Base-by-base conservation (phyloP, 2,113 vertebrate genomes). In the Callipepla californica region DNA sequence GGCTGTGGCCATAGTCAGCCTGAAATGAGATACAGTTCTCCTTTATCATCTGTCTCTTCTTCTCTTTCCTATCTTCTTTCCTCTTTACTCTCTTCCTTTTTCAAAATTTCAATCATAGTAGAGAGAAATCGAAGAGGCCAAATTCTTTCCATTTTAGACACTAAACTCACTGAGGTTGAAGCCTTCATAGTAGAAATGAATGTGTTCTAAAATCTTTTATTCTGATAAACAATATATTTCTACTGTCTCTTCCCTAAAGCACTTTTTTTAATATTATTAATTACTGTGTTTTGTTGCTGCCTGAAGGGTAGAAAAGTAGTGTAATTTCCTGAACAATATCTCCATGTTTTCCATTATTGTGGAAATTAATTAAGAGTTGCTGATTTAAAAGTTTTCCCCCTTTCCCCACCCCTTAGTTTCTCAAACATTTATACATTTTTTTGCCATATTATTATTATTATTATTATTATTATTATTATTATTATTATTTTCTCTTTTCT, bases 331-430 rank as follows among this genome's bases (percentile, higher is more conserved):
- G 55, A 70, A 86, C 19, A 78, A 63, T 92, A 85, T 75, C 68
- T 87, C 51, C 79, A 80, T 16, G 4, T 93, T 96, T 97, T 94
- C 91, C 61, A 91, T 77, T 95, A 58, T 96, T 94, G 53, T 87
- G 63, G 67, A 97, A 97, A 97, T 97, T 97, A 98, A 98, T 98
- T 98, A 97, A 97, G 97, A 97, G 87, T 95, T 97, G 90, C 92
- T 97, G 96, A 96, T 97, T 97, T 92, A 76, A 87, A 98, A 97
- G 84, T 97, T 94, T 97, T 74, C 5, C 55, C 76, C 75, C 67
- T 45, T 81, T 38, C 90, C 72, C 36, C 40, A 66, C 42, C 28
- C 58, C 32, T 89, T 92, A 96, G 73, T 96, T 97, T 95, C 87
- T 95, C 94, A 96, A 97, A 97, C 96, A 97, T 98, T 98, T 96